A percentile compares a stretch with the other conserved stretches of the same genome.
Conservation (phyloP, 2,113 vertebrate species). For the Xenus cinereus region DNA sequence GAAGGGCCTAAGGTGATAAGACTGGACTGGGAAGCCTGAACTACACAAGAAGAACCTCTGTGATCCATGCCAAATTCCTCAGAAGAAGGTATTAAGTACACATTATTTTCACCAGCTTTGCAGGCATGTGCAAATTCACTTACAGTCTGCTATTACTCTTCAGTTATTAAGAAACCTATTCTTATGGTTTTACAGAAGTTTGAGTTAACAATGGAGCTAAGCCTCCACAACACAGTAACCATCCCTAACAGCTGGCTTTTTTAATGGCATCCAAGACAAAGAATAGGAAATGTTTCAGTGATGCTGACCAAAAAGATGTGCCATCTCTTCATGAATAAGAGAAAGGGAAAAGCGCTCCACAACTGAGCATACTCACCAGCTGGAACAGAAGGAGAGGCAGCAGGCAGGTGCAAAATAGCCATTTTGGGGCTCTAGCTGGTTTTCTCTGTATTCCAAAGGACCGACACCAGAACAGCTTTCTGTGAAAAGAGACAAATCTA, state of each 20-base stretch:
- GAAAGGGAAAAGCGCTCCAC: not conserved
- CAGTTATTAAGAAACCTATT: not conserved
- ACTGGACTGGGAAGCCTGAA: not conserved
- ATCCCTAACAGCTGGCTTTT: not conserved
- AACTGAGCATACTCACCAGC: constrained; percentile 14
- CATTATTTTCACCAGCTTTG: not conserved
- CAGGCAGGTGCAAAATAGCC: constrained; percentile 14
- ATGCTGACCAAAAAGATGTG: constrained; percentile 12
- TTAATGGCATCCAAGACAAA: not conserved
- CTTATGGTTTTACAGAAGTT: not conserved
- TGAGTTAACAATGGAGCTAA: not conserved
- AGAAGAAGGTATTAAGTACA: not conserved
- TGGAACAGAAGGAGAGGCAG: not conserved
- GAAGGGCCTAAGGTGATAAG: not conserved
- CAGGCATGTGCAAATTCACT: not conserved
- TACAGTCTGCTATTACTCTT: not conserved
- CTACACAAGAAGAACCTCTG: not conserved
- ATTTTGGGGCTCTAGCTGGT: not conserved
- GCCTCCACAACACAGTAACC: not conserved
- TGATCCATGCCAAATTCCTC: not conserved
- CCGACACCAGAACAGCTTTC: not conserved
- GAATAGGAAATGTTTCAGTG: not conserved
- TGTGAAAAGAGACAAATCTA: not conserved
- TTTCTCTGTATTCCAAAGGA: constrained; percentile 1
- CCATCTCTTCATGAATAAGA: constrained; percentile 31